phyloP scores from a whole-genome alignment of 1,140 invertebrate genomes.

The Cotesia typhae region DNA sequence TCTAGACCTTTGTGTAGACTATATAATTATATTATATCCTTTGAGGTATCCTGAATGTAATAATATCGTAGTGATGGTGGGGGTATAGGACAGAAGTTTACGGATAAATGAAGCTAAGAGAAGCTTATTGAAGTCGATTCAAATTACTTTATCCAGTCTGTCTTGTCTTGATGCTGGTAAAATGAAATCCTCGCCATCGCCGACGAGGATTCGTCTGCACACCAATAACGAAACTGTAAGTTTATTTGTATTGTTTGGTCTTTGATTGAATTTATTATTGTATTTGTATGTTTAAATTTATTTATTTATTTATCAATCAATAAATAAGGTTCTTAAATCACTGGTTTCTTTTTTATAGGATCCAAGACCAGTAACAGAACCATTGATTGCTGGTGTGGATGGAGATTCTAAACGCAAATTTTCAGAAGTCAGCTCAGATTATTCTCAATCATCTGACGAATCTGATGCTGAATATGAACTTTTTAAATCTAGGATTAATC shows the following conservation, averaged over 20 bases:
- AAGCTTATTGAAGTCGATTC: conserved; percentile 54
- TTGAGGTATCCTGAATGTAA: conserved; percentile 28
- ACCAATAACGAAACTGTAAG: conserved; percentile 51
- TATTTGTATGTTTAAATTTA: not conserved
- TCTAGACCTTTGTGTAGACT: conserved; percentile 28
- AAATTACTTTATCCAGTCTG: conserved; percentile 56
- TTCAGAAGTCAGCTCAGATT: too few species aligned
- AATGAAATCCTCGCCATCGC: conserved; percentile 53
- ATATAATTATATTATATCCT: conserved; percentile 29
- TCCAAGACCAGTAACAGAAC: too few species aligned
- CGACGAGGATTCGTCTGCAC: conserved; percentile 55
- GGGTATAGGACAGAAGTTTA: conserved; percentile 55
- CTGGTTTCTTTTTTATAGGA: too few species aligned
- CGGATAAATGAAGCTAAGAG: conserved; percentile 53
- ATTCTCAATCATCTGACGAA: too few species aligned
- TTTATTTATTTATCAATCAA: too few species aligned
- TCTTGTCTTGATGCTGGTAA: conserved; percentile 56
- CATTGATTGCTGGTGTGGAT: too few species aligned
- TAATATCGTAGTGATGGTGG: conserved; percentile 47
- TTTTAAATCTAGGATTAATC: too few species aligned
- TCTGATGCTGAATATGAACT: too few species aligned
- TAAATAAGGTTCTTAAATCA: too few species aligned
- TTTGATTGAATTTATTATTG: not conserved
- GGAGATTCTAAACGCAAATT: too few species aligned
- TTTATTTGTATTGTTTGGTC: conserved; percentile 15